A percentile compares a stretch with the other conserved stretches of the same genome.
phyloP scores from a whole-genome alignment of 2,797 vertebrate genomes.

The Decapterus maruadsi region DNA sequence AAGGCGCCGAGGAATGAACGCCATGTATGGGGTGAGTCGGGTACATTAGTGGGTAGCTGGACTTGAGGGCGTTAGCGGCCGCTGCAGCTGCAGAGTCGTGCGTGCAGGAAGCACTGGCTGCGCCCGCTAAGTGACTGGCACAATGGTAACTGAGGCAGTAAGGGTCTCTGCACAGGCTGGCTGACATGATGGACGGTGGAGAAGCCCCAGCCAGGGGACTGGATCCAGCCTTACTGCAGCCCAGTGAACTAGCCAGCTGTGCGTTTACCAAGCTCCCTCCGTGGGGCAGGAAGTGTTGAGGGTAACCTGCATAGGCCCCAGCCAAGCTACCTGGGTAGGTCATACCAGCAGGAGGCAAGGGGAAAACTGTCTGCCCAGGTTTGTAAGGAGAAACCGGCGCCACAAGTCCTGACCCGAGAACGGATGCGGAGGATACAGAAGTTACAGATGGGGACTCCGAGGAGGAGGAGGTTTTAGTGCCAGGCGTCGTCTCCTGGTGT shows the following conservation, averaged over 20 bases:
- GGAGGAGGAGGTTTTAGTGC: conserved; percentile 86
- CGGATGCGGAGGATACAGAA: conserved; percentile 89
- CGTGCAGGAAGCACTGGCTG: conserved; percentile 90
- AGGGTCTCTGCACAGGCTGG: conserved; percentile 97
- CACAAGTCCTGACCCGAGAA: conserved; percentile 95
- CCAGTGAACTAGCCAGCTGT: conserved; percentile 93
- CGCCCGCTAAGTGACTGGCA: conserved; percentile 95
- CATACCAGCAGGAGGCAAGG: conserved; percentile 96
- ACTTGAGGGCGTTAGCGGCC: conserved; percentile 90
- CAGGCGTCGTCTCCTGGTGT: conserved; percentile 91
- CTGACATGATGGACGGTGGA: conserved; percentile 97
- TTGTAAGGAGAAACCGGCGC: conserved; percentile 98
- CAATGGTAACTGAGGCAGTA: conserved; percentile 99
- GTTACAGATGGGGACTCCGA: conserved; percentile 89
- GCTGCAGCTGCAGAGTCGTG: conserved; percentile 90
- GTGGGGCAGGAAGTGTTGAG: conserved; percentile 96
- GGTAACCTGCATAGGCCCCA: conserved; percentile 96
- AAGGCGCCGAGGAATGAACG: conserved; percentile 92
- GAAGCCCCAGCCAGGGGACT: conserved; percentile 96
- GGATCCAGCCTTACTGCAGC: conserved; percentile 95
- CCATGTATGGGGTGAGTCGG: conserved; percentile 93
- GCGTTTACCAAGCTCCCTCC: conserved; percentile 96
- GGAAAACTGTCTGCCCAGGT: conserved; percentile 97
- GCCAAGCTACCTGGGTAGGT: conserved; percentile 94
- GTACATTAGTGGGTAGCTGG: conserved; percentile 97